Percentiles rank a stretch among this genome's conserved stretches.
Conservation (phyloP, 2,113 vertebrate genomes). For the Eretmochelys imbricata region DNA sequence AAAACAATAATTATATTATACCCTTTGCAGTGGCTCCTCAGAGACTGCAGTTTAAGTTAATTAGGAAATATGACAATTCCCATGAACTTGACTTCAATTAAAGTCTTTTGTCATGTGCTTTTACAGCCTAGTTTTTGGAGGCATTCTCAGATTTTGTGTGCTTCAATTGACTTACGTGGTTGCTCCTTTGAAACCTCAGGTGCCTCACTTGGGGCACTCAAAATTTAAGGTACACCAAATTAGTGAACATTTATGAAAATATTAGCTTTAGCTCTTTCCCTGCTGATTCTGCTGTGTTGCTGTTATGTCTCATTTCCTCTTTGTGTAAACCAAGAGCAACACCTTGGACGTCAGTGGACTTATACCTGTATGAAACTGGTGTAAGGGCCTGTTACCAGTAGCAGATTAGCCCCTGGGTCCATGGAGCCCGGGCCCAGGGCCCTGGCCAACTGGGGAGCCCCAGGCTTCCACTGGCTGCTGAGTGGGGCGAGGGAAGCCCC, state of each 20-base stretch:
- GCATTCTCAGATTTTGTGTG: background rate
- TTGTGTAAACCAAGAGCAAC: too few relatives aligned
- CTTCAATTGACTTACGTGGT: background rate
- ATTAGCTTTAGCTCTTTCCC: background rate
- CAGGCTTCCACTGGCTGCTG: too few relatives aligned
- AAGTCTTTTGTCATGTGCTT: background rate
- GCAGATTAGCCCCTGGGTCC: too few relatives aligned
- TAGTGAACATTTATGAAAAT: background rate
- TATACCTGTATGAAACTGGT: too few relatives aligned
- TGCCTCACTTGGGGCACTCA: background rate
- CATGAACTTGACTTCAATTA: background rate
- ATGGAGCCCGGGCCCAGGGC: too few relatives aligned
- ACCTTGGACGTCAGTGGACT: too few relatives aligned
- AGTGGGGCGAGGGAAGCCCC: too few relatives aligned
- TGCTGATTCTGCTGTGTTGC: background rate
- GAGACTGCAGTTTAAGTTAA: background rate
- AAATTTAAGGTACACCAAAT: background rate
- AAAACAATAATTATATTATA: background rate
- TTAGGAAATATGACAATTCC: background rate
- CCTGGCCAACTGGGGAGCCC: too few relatives aligned
- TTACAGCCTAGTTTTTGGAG: background rate
- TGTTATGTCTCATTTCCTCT: too few relatives aligned
- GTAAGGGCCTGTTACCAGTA: too few relatives aligned
- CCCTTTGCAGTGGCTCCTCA: background rate
- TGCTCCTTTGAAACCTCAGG: background rate